These are phyloP conservation scores for Leptodactylus fallax DNA, from an alignment of 2,797 vertebrate species.

Conservation along the genomic window DNA sequence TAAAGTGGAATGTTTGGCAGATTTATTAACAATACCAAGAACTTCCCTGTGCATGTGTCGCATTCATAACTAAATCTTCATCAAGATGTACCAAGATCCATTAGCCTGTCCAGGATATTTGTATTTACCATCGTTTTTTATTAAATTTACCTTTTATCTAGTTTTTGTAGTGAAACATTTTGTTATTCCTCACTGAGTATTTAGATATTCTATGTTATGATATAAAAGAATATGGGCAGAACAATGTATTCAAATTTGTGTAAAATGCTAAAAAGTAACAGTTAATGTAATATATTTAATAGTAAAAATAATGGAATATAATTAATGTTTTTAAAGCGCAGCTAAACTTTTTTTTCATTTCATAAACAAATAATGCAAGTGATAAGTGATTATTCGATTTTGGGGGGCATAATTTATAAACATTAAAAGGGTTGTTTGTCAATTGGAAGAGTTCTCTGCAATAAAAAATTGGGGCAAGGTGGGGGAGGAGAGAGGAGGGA, in stretches of 20 bases:
- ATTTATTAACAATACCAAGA: constrained; percentile 46
- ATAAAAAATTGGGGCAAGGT: too few species aligned
- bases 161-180: background rate
- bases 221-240: background rate
- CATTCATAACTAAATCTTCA: constrained; percentile 14
- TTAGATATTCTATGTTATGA: background rate
- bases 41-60: constrained; percentile 15
- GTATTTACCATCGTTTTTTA: too few species aligned
- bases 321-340: too few species aligned
- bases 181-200: background rate
- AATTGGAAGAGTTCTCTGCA: too few species aligned
- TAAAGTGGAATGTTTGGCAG: constrained; percentile 33
- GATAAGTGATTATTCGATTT: too few species aligned
- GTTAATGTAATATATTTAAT: too few species aligned
- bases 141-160: background rate
- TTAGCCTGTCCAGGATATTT: background rate
- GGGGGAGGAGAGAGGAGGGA: too few species aligned
- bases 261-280: background rate
- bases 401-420: too few species aligned
- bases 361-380: too few species aligned
- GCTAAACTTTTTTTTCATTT: too few species aligned
- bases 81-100: constrained; percentile 2
- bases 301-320: too few species aligned
- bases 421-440: too few species aligned
- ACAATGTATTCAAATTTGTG: background rate